phyloP scores from a whole-genome alignment of 1,140 invertebrate genomes.

The Eriocheir sinensis region DNA sequence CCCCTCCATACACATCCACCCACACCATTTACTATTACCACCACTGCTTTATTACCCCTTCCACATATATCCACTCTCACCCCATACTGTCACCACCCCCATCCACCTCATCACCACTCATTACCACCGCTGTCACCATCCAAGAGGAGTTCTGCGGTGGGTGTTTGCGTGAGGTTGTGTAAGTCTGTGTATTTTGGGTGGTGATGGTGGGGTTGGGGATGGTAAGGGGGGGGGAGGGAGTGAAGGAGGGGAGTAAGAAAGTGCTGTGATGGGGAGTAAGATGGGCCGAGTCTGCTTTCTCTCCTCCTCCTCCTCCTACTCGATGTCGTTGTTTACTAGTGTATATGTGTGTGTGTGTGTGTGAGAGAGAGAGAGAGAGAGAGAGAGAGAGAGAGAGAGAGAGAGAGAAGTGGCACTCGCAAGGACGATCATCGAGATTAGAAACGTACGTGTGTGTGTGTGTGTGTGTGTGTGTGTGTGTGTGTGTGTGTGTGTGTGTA shows the following conservation, averaged over 20 bases:
- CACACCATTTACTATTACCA: no score
- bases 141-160: no score
- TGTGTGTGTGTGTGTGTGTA: neutral
- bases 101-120: no score
- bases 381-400: slow-evolving; percentile 6
- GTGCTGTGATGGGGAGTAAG: no score
- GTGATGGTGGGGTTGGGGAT: no score
- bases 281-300: no score
- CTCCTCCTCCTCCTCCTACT: no score
- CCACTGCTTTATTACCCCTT: neutral
- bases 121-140: no score
- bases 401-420: neutral
- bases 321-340: no score
- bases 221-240: neutral
- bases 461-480: neutral
- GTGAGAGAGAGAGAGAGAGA: slow-evolving; percentile 23
- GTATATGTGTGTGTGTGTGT: neutral
- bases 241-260: neutral
- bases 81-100: neutral
- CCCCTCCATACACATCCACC: no score
- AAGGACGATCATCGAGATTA: no score
- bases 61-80: neutral
- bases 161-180: neutral
- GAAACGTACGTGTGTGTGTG: neutral
- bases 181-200: neutral